Percentiles rank a stretch among this genome's conserved stretches.
phyloP scores from a whole-genome alignment of 2,113 vertebrate species.

The Trachemys scripta region DNA sequence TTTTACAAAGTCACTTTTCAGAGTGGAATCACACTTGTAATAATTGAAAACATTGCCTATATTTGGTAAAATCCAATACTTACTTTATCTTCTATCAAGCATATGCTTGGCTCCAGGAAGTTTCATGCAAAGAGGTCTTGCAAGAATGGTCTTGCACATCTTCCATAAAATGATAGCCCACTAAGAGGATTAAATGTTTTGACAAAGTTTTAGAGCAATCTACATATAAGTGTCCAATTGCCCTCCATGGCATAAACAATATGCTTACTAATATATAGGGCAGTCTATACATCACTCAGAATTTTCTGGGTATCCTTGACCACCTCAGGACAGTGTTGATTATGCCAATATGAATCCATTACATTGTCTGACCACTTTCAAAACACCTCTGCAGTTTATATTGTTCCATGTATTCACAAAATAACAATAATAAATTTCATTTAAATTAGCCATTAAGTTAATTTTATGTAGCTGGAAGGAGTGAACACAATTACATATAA shows the following conservation, averaged over 20 bases:
- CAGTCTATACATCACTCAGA: neutral
- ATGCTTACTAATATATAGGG: neutral
- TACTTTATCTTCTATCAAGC: neutral
- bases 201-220: neutral
- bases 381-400: neutral
- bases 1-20: neutral
- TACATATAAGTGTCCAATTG: too few relatives aligned
- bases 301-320: neutral
- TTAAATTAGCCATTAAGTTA: slow-evolving; percentile 5
- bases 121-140: neutral
- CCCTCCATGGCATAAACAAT: too few relatives aligned
- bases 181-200: neutral
- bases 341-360: neutral
- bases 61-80: neutral
- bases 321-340: neutral
- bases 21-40: neutral
- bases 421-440: rapidly evolving
- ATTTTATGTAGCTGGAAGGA: slow-evolving; percentile 53
- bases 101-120: neutral
- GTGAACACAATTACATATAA: slow-evolving; percentile 36
- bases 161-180: neutral
- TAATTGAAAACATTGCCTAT: neutral
- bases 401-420: neutral
- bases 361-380: neutral
- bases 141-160: rapidly evolving